Evolutionary conservation across 2,888 invertebrate genomes (phyloP).

Genomic region (Microctonus brassicae): DNA sequence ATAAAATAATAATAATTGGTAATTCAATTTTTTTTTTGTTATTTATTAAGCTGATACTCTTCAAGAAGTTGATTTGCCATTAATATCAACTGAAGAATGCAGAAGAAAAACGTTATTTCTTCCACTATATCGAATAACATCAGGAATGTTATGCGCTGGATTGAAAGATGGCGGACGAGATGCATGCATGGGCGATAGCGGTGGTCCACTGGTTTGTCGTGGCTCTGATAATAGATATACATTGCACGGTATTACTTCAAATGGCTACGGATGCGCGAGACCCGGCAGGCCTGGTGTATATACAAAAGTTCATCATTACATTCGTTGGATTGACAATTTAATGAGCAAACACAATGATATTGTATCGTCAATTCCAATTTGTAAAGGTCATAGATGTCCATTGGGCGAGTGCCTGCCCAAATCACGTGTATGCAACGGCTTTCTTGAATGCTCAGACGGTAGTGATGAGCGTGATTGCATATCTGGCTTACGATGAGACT

Average conservation of each 20-base stretch:
- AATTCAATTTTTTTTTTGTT: neutral
- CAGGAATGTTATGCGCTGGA: conserved; percentile 88
- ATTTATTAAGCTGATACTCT: conserved; percentile 84
- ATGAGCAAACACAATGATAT: conserved; percentile 64
- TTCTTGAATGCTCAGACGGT: conserved; percentile 82
- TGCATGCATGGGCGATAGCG: conserved; percentile 85
- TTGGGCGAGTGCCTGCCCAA: conserved; percentile 81
- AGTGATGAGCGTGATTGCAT: conserved; percentile 79
- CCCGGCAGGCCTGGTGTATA: conserved; percentile 85
- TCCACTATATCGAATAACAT: conserved; percentile 82
- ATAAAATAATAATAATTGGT: neutral
- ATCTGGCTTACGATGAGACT: conserved; percentile 30
- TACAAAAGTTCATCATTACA: conserved; percentile 82
- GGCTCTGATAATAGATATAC: conserved; percentile 70
- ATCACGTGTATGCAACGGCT: conserved; percentile 82
- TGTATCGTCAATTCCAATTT: conserved; percentile 60
- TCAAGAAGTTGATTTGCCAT: conserved; percentile 85
- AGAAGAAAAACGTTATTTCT: conserved; percentile 80
- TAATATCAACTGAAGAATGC: conserved; percentile 84
- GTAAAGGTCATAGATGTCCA: conserved; percentile 81
- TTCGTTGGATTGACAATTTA: conserved; percentile 78
- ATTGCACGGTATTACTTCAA: conserved; percentile 77
- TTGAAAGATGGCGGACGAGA: conserved; percentile 84
- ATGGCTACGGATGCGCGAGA: conserved; percentile 85
- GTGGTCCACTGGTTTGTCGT: conserved; percentile 84